Percentiles rank a stretch among this genome's conserved stretches.
Evolutionary conservation across 2,113 vertebrate species (phyloP).

Genomic region (Poeciliopsis retropinna): DNA sequence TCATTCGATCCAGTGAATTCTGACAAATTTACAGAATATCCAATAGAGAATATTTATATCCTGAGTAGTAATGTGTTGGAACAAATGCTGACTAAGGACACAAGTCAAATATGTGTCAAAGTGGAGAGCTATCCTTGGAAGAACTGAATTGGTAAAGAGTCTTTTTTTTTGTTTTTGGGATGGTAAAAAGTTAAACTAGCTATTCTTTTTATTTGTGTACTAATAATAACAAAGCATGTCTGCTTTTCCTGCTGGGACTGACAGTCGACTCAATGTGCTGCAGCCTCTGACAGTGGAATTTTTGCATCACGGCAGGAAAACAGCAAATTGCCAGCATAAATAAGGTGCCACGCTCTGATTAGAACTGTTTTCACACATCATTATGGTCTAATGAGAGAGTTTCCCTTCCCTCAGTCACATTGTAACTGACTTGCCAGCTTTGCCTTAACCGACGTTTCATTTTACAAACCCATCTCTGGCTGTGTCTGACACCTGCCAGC

Average conservation of each 20-base stretch:
- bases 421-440: conserved; percentile 31
- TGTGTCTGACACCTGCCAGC: conserved; percentile 70
- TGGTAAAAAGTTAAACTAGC: conserved; percentile 15
- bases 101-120: conserved; percentile 25
- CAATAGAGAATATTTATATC: conserved; percentile 21
- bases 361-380: conserved; percentile 78
- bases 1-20: conserved; percentile 26
- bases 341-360: conserved; percentile 81
- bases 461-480: conserved; percentile 57
- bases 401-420: conserved; percentile 51
- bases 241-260: conserved; percentile 17
- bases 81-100: conserved; percentile 33
- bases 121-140: conserved; percentile 21
- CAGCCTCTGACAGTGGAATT: conserved; percentile 63
- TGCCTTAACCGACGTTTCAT: conserved; percentile 47
- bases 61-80: conserved; percentile 25
- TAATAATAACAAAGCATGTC: conserved; percentile 9
- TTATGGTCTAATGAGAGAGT: conserved; percentile 80
- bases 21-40: conserved; percentile 28
- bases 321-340: conserved; percentile 82
- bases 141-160: background rate
- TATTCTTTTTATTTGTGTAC: conserved; percentile 10
- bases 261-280: conserved; percentile 57
- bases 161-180: background rate
- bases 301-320: conserved; percentile 72